Percentiles rank a stretch among this genome's conserved stretches.
Conservation (phyloP, 1,140 invertebrate genomes). For the Pteromalus puparum region DNA sequence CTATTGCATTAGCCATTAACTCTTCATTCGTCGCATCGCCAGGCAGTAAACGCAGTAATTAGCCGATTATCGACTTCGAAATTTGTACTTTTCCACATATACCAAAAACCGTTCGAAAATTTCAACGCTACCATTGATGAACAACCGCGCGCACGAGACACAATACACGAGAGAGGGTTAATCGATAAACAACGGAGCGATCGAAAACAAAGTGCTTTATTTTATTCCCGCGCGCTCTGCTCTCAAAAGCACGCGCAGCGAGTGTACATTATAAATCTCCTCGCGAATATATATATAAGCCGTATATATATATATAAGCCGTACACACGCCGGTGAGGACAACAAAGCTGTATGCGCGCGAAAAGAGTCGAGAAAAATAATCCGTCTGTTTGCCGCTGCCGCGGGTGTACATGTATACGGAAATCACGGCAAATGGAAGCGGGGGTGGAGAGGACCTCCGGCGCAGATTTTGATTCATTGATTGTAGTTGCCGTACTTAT, state of each 20-base stretch:
- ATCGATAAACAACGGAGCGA: background rate
- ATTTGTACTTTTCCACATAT: background rate
- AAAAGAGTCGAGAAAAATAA: background rate
- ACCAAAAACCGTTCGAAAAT: background rate
- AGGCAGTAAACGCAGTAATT: background rate
- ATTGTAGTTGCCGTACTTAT: slow-evolving; percentile 45
- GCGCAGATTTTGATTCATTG: slow-evolving; percentile 46
- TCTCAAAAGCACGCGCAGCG: background rate
- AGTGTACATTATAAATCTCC: background rate
- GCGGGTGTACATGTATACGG: background rate
- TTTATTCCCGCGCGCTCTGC: background rate
- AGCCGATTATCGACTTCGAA: background rate
- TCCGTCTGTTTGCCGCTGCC: background rate
- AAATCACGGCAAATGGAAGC: background rate
- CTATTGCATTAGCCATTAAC: background rate
- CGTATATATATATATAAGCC: too few species aligned
- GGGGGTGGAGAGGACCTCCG: background rate
- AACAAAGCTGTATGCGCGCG: background rate
- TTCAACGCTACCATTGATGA: background rate
- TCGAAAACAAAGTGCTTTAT: slow-evolving; percentile 5
- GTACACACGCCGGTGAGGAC: too few species aligned
- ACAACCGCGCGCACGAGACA: too few species aligned
- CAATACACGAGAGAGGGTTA: background rate
- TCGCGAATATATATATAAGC: background rate
- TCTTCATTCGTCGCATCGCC: background rate